Base-by-base conservation (phyloP, 2,797 vertebrate genomes). In the Mus minutoides region DNA sequence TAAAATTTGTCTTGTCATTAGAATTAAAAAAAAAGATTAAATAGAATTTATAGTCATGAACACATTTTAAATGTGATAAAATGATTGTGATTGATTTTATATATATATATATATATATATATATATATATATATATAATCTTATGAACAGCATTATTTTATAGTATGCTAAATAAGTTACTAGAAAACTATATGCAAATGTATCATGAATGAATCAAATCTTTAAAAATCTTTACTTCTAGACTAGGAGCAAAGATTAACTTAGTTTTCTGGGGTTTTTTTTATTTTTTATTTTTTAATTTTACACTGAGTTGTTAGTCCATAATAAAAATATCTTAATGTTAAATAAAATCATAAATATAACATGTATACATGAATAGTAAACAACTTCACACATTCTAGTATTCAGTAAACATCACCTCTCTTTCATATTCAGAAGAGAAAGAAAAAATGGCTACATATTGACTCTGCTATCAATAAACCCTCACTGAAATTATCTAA, bases 401-500 rank as follows among this genome's bases (percentile, higher is more conserved):
- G 5, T 83, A 52, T 88, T 95, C 34, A 49, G 16, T 67, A 79
- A 88, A 86, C 5, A 76, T 34, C 7, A 56, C 34, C 77, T 56
- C 3, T 4, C 24, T 82, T 93, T 14, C 24, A 4, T 60, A 77
- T 2, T 91, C 21, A 95, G 19, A 90, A 4, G 64, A 43, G 17
- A 78, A 90, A 73, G n/a, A 76, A 97, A 4, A 90, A 83, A 83
- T 13, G 7, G 2, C 4, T 34, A 83, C 79, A 87, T 7, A 34
- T 67, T 49, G 6, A 92, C 83, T 88, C 79, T 94, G 46, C 64
- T 92, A 52, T 89, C 80, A 92, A 88, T 87, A 90, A 96, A 96
- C 64, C 84, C 21, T 43, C 92, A 79, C 29, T 91, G 21, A 43
- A 90, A 91, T 90, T 93, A 43, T 76, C 86, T 92, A 93, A 88